phyloP scores from a whole-genome alignment of 1,140 invertebrate species.

The Zophobas morio region DNA sequence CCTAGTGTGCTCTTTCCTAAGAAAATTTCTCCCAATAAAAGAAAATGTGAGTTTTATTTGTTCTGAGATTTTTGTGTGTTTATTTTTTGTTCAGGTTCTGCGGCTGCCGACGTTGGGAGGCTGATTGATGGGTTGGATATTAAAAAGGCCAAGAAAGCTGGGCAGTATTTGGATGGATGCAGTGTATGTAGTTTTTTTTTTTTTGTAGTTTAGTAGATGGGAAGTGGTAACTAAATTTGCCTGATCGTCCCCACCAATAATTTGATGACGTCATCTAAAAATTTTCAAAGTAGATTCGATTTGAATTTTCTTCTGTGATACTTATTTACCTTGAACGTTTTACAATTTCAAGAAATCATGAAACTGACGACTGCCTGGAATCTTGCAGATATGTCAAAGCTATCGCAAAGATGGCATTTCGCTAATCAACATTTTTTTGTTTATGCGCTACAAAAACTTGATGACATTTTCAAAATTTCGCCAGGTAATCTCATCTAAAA shows the following conservation, averaged over 20 bases:
- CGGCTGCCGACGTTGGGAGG: conserved; percentile 12
- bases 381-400: too few species aligned
- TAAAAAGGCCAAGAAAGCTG: conserved; percentile 78
- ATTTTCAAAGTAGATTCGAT: not conserved
- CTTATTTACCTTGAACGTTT: too few species aligned
- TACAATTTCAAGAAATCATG: too few species aligned
- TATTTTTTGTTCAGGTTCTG: not conserved
- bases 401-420: too few species aligned
- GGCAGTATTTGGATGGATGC: conserved; percentile 87
- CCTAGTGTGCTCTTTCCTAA: not conserved
- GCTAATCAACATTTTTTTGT: too few species aligned
- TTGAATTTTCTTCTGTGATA: too few species aligned
- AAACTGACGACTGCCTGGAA: too few species aligned
- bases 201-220: conserved; percentile 12
- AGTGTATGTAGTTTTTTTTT: conserved; percentile 73
- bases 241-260: too few species aligned
- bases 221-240: too few species aligned
- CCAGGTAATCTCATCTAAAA: too few species aligned
- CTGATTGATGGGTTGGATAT: conserved; percentile 74
- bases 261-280: not conserved
- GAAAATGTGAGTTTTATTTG: conserved; percentile 6
- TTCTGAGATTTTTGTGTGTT: not conserved
- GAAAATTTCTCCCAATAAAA: conserved; percentile 2
- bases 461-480: too few species aligned
- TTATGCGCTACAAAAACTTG: too few species aligned